These are phyloP conservation scores for Mus spretus DNA, from an alignment of 2,797 vertebrate genomes.

Conservation along the genomic window DNA sequence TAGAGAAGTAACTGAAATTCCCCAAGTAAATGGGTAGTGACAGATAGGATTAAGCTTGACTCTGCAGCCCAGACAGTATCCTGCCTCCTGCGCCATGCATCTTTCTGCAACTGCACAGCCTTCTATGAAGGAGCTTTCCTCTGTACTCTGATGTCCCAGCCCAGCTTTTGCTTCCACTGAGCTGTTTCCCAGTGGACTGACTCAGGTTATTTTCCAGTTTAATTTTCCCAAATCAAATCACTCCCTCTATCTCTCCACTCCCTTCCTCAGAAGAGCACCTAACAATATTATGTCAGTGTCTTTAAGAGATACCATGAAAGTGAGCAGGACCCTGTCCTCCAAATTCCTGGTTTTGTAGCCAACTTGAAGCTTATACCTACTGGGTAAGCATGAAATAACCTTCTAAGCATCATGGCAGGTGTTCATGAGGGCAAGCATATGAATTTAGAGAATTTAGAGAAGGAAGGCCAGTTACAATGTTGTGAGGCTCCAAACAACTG, in stretches of 20 bases:
- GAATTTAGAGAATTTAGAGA: not conserved
- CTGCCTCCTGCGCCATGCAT: fast-evolving
- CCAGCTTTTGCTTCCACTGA: not conserved
- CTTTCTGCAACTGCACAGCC: fast-evolving
- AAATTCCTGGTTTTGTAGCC: not conserved
- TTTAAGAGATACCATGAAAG: not conserved
- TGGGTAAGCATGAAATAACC: not conserved
- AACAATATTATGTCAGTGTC: not conserved
- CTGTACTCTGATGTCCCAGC: not conserved
- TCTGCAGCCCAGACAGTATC: too few species aligned
- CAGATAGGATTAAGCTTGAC: too few species aligned
- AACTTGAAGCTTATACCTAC: not conserved
- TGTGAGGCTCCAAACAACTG: not conserved
- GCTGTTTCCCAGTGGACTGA: not conserved
- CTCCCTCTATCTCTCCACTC: not conserved
- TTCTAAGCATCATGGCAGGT: not conserved
- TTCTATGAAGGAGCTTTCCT: not conserved
- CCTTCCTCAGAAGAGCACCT: not conserved
- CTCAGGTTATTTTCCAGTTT: not conserved
- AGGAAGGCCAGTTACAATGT: conserved; percentile 11
- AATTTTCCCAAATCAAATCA: conserved; percentile 1
- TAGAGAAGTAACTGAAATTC: not conserved
- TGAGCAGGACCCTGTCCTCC: not conserved
- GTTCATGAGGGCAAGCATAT: not conserved
- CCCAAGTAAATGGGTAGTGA: not conserved